Evolutionary conservation across 92 coral and sea anemone species (phyloP).

Genomic region (Palythoa heliodiscus): DNA sequence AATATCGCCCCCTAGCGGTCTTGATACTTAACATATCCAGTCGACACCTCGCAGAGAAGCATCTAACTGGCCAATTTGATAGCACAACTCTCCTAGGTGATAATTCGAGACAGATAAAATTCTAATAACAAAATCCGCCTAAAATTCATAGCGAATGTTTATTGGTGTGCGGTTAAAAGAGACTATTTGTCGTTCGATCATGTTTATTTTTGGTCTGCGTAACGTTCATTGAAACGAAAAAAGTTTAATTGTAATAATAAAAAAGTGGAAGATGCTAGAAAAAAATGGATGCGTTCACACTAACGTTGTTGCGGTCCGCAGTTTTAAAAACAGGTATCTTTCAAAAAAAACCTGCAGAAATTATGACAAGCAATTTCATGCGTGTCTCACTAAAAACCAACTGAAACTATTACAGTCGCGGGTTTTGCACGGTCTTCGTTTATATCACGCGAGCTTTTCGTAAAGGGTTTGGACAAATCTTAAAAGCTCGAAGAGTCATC

Average conservation of each 20-base stretch:
- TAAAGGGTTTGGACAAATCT: conserved; percentile 8
- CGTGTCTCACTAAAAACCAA: conserved; percentile 19
- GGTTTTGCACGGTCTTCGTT: not conserved
- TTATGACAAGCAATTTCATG: conserved; percentile 40
- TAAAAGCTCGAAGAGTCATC: not conserved
- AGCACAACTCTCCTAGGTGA: conserved; percentile 44
- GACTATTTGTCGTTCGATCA: conserved; percentile 15
- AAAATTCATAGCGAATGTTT: conserved; percentile 7
- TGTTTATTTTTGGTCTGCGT: conserved; percentile 27
- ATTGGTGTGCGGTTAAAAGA: conserved; percentile 27
- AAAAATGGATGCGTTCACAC: not conserved
- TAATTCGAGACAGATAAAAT: conserved; percentile 37
- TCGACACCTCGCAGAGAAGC: not conserved
- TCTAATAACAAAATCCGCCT: conserved; percentile 39
- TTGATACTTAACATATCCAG: conserved; percentile 20
- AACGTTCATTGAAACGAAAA: conserved; percentile 12
- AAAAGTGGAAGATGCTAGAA: not conserved
- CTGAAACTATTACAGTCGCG: not conserved
- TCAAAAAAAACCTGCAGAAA: conserved; percentile 30
- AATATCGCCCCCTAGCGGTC: conserved; percentile 36
- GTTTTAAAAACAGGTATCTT: conserved; percentile 28
- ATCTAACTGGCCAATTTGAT: conserved; percentile 12
- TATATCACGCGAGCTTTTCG: not conserved
- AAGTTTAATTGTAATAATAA: conserved; percentile 22
- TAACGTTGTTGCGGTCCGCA: conserved; percentile 7